These are phyloP conservation scores for Addax nasomaculatus DNA, from an alignment of 2,113 vertebrate species.

Conservation along the genomic window DNA sequence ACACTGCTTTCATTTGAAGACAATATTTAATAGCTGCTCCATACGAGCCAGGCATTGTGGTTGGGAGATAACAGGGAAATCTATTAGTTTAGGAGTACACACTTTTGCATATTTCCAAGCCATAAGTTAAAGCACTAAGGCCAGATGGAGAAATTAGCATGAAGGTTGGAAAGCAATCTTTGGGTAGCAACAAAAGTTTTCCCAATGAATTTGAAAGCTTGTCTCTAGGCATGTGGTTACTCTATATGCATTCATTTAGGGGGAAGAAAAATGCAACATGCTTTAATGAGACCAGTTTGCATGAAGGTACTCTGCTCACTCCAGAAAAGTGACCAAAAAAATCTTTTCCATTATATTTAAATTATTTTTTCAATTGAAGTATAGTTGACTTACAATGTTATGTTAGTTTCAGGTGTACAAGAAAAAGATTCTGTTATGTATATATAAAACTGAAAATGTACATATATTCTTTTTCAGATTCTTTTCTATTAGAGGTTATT, in stretches of 20 bases:
- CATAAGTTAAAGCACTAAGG: not conserved
- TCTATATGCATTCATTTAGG: not conserved
- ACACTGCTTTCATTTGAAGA: not conserved
- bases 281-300: not conserved
- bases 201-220: not conserved
- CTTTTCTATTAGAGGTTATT: not conserved
- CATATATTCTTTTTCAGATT: not conserved
- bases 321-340: not conserved
- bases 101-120: not conserved
- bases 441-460: not conserved
- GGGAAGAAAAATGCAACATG: not conserved
- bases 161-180: not conserved
- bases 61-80: not conserved
- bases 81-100: not conserved
- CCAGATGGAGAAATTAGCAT: not conserved
- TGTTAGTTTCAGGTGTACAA: not conserved
- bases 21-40: not conserved
- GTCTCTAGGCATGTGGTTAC: not conserved
- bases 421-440: not conserved
- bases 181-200: not conserved
- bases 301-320: not conserved
- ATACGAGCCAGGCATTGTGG: not conserved
- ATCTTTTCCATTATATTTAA: not conserved
- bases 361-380: not conserved
- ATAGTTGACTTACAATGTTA: not conserved